Evolutionary conservation across 2,113 vertebrate genomes (phyloP), one percentile per base, ranked within the genome.

Genomic region (Oostethus manadensis): DNA sequence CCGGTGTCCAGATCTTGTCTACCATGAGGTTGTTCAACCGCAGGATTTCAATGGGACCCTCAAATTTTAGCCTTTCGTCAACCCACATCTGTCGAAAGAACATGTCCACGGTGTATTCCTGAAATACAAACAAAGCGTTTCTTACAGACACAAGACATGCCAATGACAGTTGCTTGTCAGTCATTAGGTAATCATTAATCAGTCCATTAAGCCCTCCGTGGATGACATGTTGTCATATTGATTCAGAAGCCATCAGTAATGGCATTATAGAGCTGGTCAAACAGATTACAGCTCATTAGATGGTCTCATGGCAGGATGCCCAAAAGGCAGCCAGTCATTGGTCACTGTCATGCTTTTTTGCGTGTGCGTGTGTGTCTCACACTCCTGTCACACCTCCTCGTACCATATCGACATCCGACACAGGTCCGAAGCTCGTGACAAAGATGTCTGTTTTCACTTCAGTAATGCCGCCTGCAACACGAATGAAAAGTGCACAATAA

Each of bases 71-170:
- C 66, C 91, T 80, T 75, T 91, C 86, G n/a, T 92, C 91, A 29
- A 92, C 79, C 90, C 91, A 92, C 81, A 88, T 92, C 74, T 92
- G 91, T 38, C 90, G 89, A 64, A 91, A 91, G 77, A 92, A 92
- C 85, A 92, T 90, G 73, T 92, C 91, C 82, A 90, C 89, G 47
- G 90, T 92, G 76, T 84, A 92, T 29, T 92, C 90, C 91, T 92
- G 75, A 13, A 8, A 22, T 47, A 33, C 38, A 42, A 42, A 33
- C 29, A n/a, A n/a, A n/a, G n/a, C n/a, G n/a, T n/a, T n/a, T n/a
- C 20, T 45, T 82, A 70, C 51, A 35, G 56, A 59, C 55, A 69
- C 46, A 66, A 51, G 70, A 79, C 4, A 61, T 79, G 60, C 60
- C 70, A 70, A 67, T 71, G 77, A 84, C 73, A 68, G 73, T 76